These are phyloP conservation scores for Helobdella robusta DNA, from an alignment of 2,888 invertebrate species.

Conservation along the genomic window DNA sequence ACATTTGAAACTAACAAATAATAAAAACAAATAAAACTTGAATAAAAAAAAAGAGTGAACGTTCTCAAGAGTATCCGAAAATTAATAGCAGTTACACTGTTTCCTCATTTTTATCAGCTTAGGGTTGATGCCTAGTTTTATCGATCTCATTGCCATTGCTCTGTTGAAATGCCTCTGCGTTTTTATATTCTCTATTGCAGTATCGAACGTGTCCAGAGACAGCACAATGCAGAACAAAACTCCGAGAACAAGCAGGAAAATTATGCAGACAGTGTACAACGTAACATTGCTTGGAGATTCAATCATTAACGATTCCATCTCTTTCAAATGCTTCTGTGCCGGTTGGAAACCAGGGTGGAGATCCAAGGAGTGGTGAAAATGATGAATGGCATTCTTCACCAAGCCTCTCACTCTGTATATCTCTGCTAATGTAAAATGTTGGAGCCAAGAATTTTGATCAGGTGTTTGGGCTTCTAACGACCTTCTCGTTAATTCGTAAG, in stretches of 20 bases:
- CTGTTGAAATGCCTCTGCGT: constrained; percentile 75
- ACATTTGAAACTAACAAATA: too few relatives aligned
- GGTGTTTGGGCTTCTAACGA: constrained; percentile 67
- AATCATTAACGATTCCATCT: constrained; percentile 59
- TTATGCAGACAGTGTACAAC: constrained; percentile 75
- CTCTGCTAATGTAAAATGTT: constrained; percentile 80
- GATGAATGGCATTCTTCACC: constrained; percentile 74
- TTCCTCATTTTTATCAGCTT: constrained; percentile 37
- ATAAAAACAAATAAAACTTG: too few relatives aligned
- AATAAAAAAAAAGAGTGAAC: too few relatives aligned
- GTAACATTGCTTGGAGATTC: constrained; percentile 71
- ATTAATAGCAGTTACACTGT: constrained; percentile 29
- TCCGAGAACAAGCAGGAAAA: constrained; percentile 66
- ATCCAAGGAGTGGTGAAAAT: constrained; percentile 71
- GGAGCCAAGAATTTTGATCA: constrained; percentile 78
- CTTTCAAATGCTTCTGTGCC: constrained; percentile 67
- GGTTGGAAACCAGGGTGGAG: constrained; percentile 75
- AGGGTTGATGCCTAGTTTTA: constrained; percentile 54
- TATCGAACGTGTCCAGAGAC: constrained; percentile 57
- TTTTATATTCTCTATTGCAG: constrained; percentile 50
- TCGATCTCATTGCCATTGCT: constrained; percentile 77
- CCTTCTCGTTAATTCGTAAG: constrained; percentile 72
- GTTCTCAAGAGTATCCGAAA: too few relatives aligned
- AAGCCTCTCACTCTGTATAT: constrained; percentile 83
- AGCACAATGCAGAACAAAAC: constrained; percentile 73